Evolutionary conservation across 2,113 vertebrate genomes (phyloP).

Genomic region (Ceyx cyanopectus): DNA sequence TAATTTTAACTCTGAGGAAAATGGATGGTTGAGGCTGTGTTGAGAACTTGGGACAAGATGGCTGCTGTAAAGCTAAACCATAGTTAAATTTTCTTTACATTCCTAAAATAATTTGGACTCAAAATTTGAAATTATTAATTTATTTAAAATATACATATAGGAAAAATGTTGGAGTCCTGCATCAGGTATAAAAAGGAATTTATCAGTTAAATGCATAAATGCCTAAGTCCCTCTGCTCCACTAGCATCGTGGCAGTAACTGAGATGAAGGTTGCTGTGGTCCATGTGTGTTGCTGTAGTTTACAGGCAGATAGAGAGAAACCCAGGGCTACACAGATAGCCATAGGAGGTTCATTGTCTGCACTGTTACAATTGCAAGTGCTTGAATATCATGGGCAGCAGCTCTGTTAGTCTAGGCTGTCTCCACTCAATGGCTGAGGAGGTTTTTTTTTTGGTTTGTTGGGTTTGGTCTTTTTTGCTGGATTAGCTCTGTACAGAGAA

Average conservation of each 20-base stretch:
- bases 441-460: background rate
- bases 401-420: background rate
- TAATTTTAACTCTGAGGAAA: slow-evolving; percentile 48
- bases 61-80: background rate
- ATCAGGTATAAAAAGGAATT: background rate
- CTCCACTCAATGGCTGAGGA: background rate
- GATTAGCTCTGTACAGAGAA: background rate
- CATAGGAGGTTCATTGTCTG: background rate
- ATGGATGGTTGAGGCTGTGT: background rate
- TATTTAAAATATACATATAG: background rate
- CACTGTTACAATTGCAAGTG: background rate
- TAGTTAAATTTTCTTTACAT: background rate
- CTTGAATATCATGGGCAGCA: background rate
- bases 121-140: background rate
- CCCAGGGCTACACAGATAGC: background rate
- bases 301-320: background rate
- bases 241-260: background rate
- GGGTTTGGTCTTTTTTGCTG: background rate
- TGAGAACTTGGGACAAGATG: background rate
- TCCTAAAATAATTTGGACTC: background rate
- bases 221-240: background rate
- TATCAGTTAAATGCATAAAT: too few species aligned
- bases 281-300: background rate
- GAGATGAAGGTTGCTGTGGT: background rate
- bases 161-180: background rate